Conservation (phyloP, 2,113 vertebrate species). For the Melanerpes formicivorus region DNA sequence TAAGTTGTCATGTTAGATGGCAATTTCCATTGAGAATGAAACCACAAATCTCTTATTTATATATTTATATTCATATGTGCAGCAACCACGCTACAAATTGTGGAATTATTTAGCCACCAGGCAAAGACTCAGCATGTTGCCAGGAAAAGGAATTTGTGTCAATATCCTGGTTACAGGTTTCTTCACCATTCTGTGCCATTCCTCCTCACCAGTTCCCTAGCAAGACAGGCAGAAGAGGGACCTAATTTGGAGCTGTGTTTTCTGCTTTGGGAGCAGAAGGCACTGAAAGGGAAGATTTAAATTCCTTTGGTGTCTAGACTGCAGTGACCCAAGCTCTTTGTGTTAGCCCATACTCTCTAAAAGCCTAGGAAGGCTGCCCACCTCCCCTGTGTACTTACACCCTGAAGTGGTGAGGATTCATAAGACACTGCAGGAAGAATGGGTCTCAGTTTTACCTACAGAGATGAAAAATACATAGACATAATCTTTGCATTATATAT, state of each 20-base stretch:
- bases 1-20: not conserved
- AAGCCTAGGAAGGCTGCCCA: not conserved
- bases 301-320: not conserved
- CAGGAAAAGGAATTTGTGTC: not conserved
- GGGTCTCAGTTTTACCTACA: not conserved
- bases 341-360: not conserved
- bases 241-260: not conserved
- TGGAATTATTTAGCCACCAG: not conserved
- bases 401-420: not conserved
- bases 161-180: not conserved
- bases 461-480: not conserved
- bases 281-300: not conserved
- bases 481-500: not conserved
- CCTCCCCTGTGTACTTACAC: not conserved
- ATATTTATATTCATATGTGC: not conserved
- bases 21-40: not conserved
- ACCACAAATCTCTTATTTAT: not conserved
- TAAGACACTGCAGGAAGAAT: not conserved
- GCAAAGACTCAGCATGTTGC: not conserved
- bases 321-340: not conserved
- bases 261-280: not conserved
- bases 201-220: not conserved
- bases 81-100: not conserved
- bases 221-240: not conserved
- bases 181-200: not conserved